Base-by-base conservation (phyloP, 2,888 invertebrate genomes). In the Xestia xanthographa region DNA sequence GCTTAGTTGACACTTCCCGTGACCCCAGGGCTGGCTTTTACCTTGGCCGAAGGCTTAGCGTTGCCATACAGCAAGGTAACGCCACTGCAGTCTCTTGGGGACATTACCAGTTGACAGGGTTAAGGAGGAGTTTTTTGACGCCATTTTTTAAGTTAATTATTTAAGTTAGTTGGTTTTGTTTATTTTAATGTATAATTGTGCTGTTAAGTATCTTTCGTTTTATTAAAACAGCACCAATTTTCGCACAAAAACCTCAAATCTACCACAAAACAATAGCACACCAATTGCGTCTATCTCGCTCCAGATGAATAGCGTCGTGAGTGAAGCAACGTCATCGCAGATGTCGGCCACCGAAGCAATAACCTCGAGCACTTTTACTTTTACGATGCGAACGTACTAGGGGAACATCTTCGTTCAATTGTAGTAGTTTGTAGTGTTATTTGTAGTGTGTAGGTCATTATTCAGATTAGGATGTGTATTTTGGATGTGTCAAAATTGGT, bases 281-380 rank as follows among this genome's bases (percentile, higher is more conserved):
- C 14, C 8, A 22, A 72, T 66, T 72, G 58, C 77, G 50, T 79
- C 80, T 41, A 48, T 77, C 63, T 50, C 78, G 68, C 69, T 78
- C 76, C 48, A 78, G 76, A 68, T 79, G 76, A 50, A 69, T 60
- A 63, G 53, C 48, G 4, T 43, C 58, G 65, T 86, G 79, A 86
- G 82, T 87, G 89, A 89, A 72, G 86, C 84, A 86, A 89, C 88
- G 87, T 89, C 90, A 90, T 87, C 84, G 79, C 88, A 83, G 88
- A 92, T 91, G 87, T 92, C 92, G 91, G 91, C 91, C 91, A 90
- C 82, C 88, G 91, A 90, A 92, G 90, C 90, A 92, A 90, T 86
- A 91, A 92, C 92, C 91, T 90, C 91, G 83, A 77, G 34, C 80
- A 92, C 93, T 93, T 93, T 93, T 93, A 93, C 93, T 93, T 93